Base-by-base conservation (phyloP, 2,113 vertebrate species). In the Paracanthobrama guichenoti region DNA sequence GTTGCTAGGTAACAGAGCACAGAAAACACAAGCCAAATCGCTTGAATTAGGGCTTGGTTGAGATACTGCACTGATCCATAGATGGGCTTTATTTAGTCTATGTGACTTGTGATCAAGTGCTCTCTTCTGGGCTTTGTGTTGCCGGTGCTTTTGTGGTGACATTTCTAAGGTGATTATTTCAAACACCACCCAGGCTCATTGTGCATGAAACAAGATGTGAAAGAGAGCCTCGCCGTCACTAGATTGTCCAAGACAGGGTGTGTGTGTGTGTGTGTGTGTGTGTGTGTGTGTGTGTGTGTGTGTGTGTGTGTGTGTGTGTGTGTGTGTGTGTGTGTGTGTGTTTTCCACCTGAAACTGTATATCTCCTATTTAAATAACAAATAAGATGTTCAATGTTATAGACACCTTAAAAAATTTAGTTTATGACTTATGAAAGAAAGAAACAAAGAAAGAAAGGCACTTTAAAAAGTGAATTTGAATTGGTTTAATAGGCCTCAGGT, bases 1-100 rank as follows among this genome's bases (percentile, higher is more conserved):
- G 88, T 89, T 89, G 88, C 88, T 89, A 89, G 84, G 88, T 82
- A 84, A 89, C 88, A 73, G 79, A 81, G 85, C 31, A 55, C 79
- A 57, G 84, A 80, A 81, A 79, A 71, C 69, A 84, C 79, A 57
- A 57, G 66, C 72, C 75, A 78, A 82, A 86, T 75, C 9, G 75
- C 81, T 83, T 48, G 66, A 74, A 62, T 60, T 60, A 83, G 60
- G 85, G 73, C 77, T 82, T 74, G 86, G 35, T 77, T 76, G 79
- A 79, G n/a, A 71, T 84, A 71, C 57, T 86, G 84, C 84, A 73
- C 67, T 60, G 50, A 42, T 84, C 67, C 24, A n/a, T 77, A 83
- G 80, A 75, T 69, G 46, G 10, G 26, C 83, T 85, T 86, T 81
- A 81, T 81, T 81, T 81, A 86, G 82, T 73, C 13, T 66, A 26